Percentiles rank a stretch among this genome's conserved stretches.
Evolutionary conservation across 2,113 vertebrate species (phyloP).

Genomic region (Microcebus griseorufus): DNA sequence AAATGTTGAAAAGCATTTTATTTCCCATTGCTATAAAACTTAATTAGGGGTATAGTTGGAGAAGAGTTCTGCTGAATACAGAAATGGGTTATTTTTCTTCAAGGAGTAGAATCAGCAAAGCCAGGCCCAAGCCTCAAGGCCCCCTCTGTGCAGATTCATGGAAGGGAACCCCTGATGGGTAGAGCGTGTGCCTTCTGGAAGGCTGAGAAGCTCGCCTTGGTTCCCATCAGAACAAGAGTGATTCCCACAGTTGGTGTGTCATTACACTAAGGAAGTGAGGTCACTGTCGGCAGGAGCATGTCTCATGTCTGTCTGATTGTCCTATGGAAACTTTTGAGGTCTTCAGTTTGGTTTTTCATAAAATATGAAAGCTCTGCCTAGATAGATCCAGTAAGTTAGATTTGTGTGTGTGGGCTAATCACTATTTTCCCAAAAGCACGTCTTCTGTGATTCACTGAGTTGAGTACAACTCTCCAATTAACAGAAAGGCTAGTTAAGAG

Average conservation of each 20-base stretch:
- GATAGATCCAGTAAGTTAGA: background rate
- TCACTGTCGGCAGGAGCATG: background rate
- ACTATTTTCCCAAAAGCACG: background rate
- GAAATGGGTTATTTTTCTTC: background rate
- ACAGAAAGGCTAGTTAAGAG: background rate
- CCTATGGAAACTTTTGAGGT: background rate
- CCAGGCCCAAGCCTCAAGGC: background rate
- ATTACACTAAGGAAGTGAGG: background rate
- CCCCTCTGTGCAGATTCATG: background rate
- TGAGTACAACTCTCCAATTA: background rate
- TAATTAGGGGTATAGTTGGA: background rate
- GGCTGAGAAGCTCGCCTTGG: background rate
- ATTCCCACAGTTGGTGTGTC: background rate
- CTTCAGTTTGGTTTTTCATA: slow-evolving; percentile 13
- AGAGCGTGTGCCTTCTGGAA: background rate
- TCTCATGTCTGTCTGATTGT: background rate
- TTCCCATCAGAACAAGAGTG: background rate
- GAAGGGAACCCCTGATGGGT: background rate
- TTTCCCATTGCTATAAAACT: background rate
- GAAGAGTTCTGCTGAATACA: background rate
- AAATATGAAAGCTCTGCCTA: background rate
- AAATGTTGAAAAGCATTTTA: background rate
- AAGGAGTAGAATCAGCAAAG: background rate
- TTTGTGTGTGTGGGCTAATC: slow-evolving; percentile 6
- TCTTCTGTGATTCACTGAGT: background rate